Conservation (phyloP, 2,797 vertebrate species). For the Pangasius larnaudii region DNA sequence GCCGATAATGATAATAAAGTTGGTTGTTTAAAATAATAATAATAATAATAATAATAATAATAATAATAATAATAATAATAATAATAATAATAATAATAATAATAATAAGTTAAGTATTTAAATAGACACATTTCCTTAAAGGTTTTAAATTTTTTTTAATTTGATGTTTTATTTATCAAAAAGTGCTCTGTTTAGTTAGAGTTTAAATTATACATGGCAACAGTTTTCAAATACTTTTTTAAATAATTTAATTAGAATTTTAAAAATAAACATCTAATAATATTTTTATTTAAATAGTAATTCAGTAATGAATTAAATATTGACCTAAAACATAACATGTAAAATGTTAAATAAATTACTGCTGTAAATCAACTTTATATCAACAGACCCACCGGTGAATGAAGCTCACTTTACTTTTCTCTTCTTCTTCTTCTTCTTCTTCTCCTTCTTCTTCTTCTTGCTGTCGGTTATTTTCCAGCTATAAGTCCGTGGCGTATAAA, state of each 20-base stretch:
- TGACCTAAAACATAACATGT: neutral
- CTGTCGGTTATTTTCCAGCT: conserved; percentile 46
- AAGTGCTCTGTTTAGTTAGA: neutral
- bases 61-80: neutral
- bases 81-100: neutral
- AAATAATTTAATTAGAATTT: neutral
- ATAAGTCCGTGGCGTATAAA: conserved; percentile 68
- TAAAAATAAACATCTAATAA: neutral
- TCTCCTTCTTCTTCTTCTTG: neutral
- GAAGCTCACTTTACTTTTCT: neutral
- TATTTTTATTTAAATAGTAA: neutral
- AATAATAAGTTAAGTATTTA: conserved; percentile 1
- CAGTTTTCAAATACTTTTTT: neutral
- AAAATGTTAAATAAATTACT: neutral
- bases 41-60: neutral
- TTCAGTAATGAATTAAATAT: no score
- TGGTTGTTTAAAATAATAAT: neutral
- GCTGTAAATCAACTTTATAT: neutral
- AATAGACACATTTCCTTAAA: neutral
- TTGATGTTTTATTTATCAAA: no score
- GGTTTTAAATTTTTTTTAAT: neutral
- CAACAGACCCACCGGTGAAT: neutral
- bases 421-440: neutral
- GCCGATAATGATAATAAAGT: neutral
- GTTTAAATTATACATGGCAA: neutral